A percentile compares a stretch with the other conserved stretches of the same genome.
Conservation (phyloP, 2,888 invertebrate species). For the Marasmarcha lunaedactyla region DNA sequence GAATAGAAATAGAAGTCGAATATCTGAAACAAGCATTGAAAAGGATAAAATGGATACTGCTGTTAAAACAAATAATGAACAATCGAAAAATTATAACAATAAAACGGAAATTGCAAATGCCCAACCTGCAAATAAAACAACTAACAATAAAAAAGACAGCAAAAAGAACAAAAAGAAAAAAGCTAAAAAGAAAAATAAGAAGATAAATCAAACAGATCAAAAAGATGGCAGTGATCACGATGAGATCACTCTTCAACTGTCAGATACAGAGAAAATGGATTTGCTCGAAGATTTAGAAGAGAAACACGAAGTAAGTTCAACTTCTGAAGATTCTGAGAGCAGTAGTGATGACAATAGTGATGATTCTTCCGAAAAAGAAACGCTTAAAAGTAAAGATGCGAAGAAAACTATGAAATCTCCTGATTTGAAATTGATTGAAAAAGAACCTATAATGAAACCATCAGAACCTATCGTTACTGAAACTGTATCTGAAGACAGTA, state of each 20-base stretch:
- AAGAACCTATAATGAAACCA: no score
- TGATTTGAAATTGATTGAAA: neutral
- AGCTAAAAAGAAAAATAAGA: slow-evolving; percentile 40
- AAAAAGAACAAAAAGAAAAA: slow-evolving; percentile 32
- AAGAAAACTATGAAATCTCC: slow-evolving; percentile 4
- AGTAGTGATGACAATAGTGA: slow-evolving; percentile 25
- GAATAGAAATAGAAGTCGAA: slow-evolving; percentile 33
- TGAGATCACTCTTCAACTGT: slow-evolving; percentile 55
- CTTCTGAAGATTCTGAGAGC: slow-evolving; percentile 26
- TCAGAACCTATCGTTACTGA: no score
- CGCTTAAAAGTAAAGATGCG: slow-evolving; percentile 2
- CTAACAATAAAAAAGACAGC: slow-evolving; percentile 15
- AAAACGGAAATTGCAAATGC: slow-evolving; percentile 3
- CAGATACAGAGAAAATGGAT: slow-evolving; percentile 63
- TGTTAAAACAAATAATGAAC: slow-evolving; percentile 7
- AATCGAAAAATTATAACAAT: slow-evolving; percentile 6
- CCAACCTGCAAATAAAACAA: slow-evolving; percentile 22
- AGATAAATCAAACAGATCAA: slow-evolving; percentile 25
- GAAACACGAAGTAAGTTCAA: slow-evolving; percentile 31
- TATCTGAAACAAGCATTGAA: slow-evolving; percentile 3
- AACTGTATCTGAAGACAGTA: no score
- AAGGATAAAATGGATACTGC: slow-evolving; percentile 5
- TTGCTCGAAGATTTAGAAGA: slow-evolving; percentile 49
- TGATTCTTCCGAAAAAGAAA: slow-evolving; percentile 11
- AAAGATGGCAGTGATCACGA: slow-evolving; percentile 51